A percentile compares a stretch with the other conserved stretches of the same genome.
Conservation (phyloP, 2,888 invertebrate species). For the Scaeva pyrastri region DNA sequence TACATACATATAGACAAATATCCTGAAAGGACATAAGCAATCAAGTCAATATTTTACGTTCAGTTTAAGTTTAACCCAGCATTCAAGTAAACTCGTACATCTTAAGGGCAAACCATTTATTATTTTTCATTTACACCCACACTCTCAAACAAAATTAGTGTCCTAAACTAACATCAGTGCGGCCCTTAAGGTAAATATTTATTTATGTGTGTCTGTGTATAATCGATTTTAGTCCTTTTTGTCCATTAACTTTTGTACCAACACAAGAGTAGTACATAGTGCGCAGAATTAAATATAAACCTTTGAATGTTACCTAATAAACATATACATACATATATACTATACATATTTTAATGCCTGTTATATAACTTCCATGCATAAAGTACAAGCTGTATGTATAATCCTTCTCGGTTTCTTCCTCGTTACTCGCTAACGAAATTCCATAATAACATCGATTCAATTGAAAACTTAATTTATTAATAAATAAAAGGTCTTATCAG, state of each 20-base stretch:
- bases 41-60: constrained; percentile 27
- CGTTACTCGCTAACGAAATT: background rate
- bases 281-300: constrained; percentile 43
- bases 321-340: no score
- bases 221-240: constrained; percentile 53
- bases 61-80: constrained; percentile 2
- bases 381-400: constrained; percentile 17
- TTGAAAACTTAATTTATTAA: constrained; percentile 73
- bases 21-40: background rate
- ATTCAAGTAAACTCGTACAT: background rate
- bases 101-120: background rate
- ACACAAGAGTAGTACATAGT: background rate
- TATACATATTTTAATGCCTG: background rate
- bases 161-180: constrained; percentile 9
- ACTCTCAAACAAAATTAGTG: constrained; percentile 35
- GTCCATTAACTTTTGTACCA: constrained; percentile 23
- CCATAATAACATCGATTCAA: constrained; percentile 63
- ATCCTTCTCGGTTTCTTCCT: background rate
- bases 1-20: no score
- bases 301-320: constrained; percentile 10
- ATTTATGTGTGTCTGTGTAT: constrained; percentile 24
- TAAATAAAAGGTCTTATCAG: constrained; percentile 68
- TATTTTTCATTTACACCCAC: background rate
- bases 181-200: constrained; percentile 39
- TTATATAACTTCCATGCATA: background rate